phyloP scores from a whole-genome alignment of 2,888 invertebrate genomes.

The Busseola fusca region DNA sequence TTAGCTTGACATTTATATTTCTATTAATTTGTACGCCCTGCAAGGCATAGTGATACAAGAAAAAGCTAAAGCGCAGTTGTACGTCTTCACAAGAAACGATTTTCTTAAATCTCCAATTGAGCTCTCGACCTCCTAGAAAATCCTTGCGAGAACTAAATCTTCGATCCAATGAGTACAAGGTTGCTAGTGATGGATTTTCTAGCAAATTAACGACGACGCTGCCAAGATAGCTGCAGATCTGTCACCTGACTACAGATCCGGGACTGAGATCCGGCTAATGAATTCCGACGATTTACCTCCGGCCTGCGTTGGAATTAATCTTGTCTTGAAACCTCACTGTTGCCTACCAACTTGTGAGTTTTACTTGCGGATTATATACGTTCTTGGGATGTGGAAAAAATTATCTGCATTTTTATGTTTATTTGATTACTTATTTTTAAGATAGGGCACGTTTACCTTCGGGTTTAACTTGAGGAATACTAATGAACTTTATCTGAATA shows the following conservation, averaged over 20 bases:
- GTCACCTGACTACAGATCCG: constrained; percentile 57
- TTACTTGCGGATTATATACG: constrained; percentile 28
- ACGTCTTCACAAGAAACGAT: constrained; percentile 1
- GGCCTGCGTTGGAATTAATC: constrained; percentile 64
- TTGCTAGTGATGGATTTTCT: constrained; percentile 26
- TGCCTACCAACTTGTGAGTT: constrained; percentile 52
- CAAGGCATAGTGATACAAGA: too few relatives aligned
- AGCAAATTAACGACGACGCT: constrained; percentile 41
- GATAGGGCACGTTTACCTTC: constrained; percentile 28
- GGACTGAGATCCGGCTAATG: constrained; percentile 64
- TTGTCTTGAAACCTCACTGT: constrained; percentile 63
- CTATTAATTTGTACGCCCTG: too few relatives aligned
- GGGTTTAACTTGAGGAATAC: constrained; percentile 1
- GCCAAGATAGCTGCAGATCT: constrained; percentile 37
- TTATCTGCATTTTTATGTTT: constrained; percentile 22
- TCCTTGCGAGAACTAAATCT: constrained; percentile 11
- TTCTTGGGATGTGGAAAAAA: constrained; percentile 22
- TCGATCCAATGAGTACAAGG: constrained; percentile 42
- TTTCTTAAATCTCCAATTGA: constrained; percentile 26
- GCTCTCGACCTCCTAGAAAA: constrained; percentile 18
- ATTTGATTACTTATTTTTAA: constrained; percentile 52
- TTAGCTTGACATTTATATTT: too few relatives aligned
- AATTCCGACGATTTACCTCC: constrained; percentile 67
- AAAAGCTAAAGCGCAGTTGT: not conserved
- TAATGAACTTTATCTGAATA: not conserved